Evolutionary conservation across 2,113 vertebrate species (phyloP).

Genomic region (Vireo altiloquus): DNA sequence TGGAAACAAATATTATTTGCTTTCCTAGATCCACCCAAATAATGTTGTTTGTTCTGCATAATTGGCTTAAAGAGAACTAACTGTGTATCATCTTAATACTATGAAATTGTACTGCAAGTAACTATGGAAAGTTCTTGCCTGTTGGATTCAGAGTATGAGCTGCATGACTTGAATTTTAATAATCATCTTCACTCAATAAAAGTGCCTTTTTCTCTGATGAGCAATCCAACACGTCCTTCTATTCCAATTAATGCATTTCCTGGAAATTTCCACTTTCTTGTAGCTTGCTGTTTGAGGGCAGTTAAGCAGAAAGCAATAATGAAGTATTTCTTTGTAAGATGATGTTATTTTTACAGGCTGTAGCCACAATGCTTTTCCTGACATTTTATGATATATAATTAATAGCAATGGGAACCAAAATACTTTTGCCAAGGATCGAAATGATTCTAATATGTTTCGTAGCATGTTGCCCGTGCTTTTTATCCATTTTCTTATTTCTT

Average conservation of each 20-base stretch:
- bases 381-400: not conserved
- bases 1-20: not conserved
- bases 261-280: not conserved
- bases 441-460: not conserved
- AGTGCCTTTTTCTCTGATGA: not conserved
- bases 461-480: not conserved
- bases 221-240: not conserved
- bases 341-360: not conserved
- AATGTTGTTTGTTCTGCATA: slow-evolving; percentile 22
- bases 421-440: not conserved
- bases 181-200: not conserved
- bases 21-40: not conserved
- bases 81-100: not conserved
- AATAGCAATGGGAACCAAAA: not conserved
- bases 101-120: not conserved
- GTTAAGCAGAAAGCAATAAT: not conserved
- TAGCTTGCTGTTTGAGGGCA: not conserved
- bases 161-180: slow-evolving; percentile 24
- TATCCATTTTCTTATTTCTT: not conserved
- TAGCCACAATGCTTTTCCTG: not conserved
- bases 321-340: not conserved
- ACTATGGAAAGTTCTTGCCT: not conserved
- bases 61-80: not conserved
- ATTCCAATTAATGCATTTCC: not conserved
- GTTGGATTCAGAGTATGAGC: not conserved